phyloP scores from a whole-genome alignment of 2,113 vertebrate genomes.

The Gnathonemus longibarbis region DNA sequence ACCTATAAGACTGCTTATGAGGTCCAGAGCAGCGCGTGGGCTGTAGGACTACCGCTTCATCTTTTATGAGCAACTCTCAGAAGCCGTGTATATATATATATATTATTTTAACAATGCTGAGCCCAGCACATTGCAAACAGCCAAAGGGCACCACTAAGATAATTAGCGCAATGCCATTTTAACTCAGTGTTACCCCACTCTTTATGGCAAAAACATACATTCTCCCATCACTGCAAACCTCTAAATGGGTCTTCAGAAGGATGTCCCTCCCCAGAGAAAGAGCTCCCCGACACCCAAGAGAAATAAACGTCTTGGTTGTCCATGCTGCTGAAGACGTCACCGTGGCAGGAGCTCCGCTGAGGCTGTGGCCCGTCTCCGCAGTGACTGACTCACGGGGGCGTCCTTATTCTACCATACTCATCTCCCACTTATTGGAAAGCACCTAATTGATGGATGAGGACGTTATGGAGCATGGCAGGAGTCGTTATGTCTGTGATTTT shows the following conservation, averaged over 20 bases:
- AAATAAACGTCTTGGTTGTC: not conserved
- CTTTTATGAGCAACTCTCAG: not conserved
- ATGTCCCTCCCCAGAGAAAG: not conserved
- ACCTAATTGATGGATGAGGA: slow-evolving; percentile 85
- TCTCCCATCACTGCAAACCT: not conserved
- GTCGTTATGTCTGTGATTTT: slow-evolving; percentile 79
- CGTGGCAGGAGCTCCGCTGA: not conserved
- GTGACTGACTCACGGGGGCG: slow-evolving; percentile 44
- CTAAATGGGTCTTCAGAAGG: not conserved
- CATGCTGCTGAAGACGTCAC: not conserved
- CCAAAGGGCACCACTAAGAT: not conserved
- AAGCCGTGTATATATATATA: not conserved
- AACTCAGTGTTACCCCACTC: not conserved
- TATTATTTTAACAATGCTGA: not conserved
- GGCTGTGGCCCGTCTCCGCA: slow-evolving; percentile 21
- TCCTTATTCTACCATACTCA: slow-evolving; percentile 62
- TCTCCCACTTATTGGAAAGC: slow-evolving; percentile 64
- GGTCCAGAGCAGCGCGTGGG: not conserved
- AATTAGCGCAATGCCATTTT: not conserved
- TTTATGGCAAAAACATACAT: not conserved
- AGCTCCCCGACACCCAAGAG: not conserved
- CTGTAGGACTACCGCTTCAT: not conserved
- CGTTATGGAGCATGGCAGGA: slow-evolving; percentile 78
- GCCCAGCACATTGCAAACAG: not conserved
- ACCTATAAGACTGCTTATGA: not conserved